A percentile compares a stretch with the other conserved stretches of the same genome.
phyloP scores from a whole-genome alignment of 2,113 vertebrate species.

The Siniperca knerii region DNA sequence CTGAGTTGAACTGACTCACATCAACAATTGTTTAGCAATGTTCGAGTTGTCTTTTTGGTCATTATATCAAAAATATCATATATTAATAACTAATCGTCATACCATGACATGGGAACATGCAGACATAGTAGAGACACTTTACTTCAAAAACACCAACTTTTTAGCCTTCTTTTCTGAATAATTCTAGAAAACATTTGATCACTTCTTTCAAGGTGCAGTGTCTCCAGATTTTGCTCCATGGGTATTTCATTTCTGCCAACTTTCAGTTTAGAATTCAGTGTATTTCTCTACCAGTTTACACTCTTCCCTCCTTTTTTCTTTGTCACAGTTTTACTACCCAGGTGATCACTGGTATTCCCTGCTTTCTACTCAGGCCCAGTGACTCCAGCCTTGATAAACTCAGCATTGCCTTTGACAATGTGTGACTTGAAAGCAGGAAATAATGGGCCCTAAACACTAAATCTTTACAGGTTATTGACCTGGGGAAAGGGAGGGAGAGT shows the following conservation, averaged over 20 bases:
- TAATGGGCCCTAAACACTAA: conserved; percentile 85
- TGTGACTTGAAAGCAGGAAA: conserved; percentile 87
- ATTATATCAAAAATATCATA: background rate
- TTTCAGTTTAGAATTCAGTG: background rate
- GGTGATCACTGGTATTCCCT: conserved; percentile 63
- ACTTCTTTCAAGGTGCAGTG: background rate
- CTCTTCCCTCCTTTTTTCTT: conserved; percentile 46
- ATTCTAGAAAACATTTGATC: background rate
- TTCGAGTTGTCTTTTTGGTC: background rate
- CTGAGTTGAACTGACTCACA: conserved; percentile 22
- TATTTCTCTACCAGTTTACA: conserved; percentile 15
- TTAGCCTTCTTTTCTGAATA: background rate
- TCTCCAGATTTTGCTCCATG: background rate
- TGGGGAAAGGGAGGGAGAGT: conserved; percentile 48
- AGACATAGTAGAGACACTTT: background rate
- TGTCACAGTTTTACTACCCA: conserved; percentile 62
- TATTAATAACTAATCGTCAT: background rate
- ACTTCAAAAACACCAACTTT: background rate
- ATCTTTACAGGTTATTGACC: conserved; percentile 86
- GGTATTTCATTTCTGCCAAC: background rate
- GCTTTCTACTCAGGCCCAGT: conserved; percentile 41
- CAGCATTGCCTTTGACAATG: conserved; percentile 81
- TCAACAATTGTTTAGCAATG: conserved; percentile 10
- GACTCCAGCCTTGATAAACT: conserved; percentile 81
- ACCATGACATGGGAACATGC: background rate